Percentiles rank a stretch among this genome's conserved stretches.
These are phyloP conservation scores for Troides oblongomaculatus DNA, from an alignment of 2,888 invertebrate genomes.

Conservation along the genomic window DNA sequence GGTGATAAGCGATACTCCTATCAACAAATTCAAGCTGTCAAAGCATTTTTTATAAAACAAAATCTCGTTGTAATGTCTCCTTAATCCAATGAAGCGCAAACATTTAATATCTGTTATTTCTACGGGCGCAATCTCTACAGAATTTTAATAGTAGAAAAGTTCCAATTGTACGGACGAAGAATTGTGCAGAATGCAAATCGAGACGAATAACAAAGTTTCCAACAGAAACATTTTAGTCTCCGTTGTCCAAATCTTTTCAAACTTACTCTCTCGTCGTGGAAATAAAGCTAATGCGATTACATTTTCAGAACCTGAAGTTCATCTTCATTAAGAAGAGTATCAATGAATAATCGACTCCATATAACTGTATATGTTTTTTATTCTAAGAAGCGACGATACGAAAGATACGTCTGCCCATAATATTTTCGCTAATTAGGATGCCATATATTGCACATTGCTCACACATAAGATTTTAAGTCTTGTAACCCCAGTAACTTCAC, in stretches of 20 bases:
- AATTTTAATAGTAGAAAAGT: constrained; percentile 20
- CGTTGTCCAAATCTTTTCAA: constrained; percentile 10
- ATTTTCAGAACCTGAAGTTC: background rate
- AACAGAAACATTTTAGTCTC: constrained; percentile 12
- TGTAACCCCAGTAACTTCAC: too few relatives aligned
- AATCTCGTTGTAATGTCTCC: constrained; percentile 10
- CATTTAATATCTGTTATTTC: constrained; percentile 20
- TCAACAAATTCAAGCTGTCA: background rate
- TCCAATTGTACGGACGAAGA: constrained; percentile 13
- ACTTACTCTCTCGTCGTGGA: background rate
- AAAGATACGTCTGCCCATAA: too few relatives aligned
- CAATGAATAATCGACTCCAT: too few relatives aligned
- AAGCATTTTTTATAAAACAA: background rate
- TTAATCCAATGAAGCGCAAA: constrained; percentile 16
- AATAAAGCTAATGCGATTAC: background rate
- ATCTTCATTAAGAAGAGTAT: too few relatives aligned
- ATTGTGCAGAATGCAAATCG: constrained; percentile 23
- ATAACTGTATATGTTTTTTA: too few relatives aligned
- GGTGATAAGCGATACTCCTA: too few relatives aligned
- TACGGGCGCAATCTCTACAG: constrained; percentile 14
- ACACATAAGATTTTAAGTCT: too few relatives aligned
- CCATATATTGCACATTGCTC: too few relatives aligned
- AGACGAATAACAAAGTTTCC: constrained; percentile 15
- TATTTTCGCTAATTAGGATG: too few relatives aligned
- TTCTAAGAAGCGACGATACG: too few relatives aligned